Evolutionary conservation across 2,797 vertebrate genomes (phyloP).

Genomic region (Neosilurus hyrtlii): DNA sequence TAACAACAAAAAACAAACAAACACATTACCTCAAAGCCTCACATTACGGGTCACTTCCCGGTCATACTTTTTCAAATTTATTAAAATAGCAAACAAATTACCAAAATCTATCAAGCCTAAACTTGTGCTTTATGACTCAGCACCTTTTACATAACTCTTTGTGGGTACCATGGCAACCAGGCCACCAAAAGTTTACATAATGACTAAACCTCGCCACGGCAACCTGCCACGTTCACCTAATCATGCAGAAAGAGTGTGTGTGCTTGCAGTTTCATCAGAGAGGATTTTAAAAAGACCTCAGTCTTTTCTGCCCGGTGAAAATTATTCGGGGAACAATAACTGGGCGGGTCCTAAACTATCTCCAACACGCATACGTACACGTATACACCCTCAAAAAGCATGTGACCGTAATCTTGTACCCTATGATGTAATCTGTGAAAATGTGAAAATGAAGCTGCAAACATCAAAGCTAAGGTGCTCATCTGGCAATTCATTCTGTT

Average conservation of each 20-base stretch:
- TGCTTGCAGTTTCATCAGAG: not conserved
- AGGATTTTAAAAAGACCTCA: not conserved
- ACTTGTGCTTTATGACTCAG: conserved; percentile 4
- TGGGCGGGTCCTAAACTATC: not conserved
- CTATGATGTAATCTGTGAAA: not conserved
- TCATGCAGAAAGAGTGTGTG: conserved; percentile 43
- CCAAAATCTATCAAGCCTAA: not conserved
- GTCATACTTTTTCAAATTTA: not conserved
- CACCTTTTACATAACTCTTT: conserved; percentile 61
- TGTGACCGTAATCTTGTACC: no score
- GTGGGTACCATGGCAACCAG: conserved; percentile 61
- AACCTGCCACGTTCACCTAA: conserved; percentile 55
- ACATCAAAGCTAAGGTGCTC: not conserved
- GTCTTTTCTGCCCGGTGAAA: not conserved
- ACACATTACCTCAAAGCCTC: no score
- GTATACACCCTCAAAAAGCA: no score
- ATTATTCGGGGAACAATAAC: not conserved
- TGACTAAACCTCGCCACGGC: conserved; percentile 57
- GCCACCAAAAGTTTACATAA: conserved; percentile 69
- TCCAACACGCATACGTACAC: not conserved
- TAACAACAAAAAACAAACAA: not conserved
- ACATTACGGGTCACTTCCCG: not conserved
- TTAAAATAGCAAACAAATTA: conserved; percentile 17
- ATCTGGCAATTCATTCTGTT: not conserved
- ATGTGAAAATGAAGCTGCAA: not conserved